phyloP scores from a whole-genome alignment of 2,797 vertebrate genomes.

The Capromys pilorides region DNA sequence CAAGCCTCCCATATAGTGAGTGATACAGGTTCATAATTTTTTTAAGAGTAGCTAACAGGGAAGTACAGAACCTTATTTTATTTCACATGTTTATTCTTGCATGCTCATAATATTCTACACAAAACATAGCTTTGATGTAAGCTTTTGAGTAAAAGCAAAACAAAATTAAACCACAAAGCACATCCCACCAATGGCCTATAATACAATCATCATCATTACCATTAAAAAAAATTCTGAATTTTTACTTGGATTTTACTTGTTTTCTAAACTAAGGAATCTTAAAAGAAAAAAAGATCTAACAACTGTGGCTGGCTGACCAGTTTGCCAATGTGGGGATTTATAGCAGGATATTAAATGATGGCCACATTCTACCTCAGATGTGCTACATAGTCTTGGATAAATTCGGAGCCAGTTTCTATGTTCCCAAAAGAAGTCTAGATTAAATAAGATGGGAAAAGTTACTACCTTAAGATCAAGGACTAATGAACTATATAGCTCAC shows the following conservation, averaged over 20 bases:
- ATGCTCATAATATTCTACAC: conserved; percentile 3
- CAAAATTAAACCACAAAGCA: conserved; percentile 16
- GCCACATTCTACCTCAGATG: neutral
- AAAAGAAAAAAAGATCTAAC: neutral
- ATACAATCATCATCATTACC: neutral
- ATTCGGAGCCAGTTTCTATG: neutral
- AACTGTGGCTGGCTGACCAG: neutral
- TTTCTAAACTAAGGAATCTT: neutral
- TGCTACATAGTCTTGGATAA: neutral
- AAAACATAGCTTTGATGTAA: neutral
- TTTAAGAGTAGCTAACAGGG: conserved; percentile 41
- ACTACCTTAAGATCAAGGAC: neutral
- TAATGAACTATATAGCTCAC: neutral
- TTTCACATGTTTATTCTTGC: conserved; percentile 36
- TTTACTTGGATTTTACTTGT: conserved; percentile 13
- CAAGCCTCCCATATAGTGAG: neutral
- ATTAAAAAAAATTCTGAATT: neutral
- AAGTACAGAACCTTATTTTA: conserved; percentile 48
- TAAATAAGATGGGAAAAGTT: neutral
- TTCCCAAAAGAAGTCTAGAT: neutral
- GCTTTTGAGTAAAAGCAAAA: conserved; percentile 21
- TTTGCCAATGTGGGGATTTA: neutral
- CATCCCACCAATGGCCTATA: neutral
- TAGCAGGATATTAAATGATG: neutral
- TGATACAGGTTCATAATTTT: neutral